Evolutionary conservation across 2,113 vertebrate genomes (phyloP).

Genomic region (Rana temporaria): DNA sequence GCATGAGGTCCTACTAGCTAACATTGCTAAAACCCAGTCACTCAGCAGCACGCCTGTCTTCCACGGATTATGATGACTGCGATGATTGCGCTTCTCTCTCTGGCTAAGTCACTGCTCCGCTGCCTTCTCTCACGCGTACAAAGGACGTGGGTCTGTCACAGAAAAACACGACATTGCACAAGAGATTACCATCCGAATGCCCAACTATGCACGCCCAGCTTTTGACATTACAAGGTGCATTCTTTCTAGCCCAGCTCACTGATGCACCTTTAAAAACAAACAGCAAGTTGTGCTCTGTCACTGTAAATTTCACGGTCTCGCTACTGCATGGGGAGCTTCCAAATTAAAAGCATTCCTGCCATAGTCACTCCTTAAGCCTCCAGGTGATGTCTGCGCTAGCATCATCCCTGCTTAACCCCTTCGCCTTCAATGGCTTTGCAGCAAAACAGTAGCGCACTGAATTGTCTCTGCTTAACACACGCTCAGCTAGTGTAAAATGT

Average conservation of each 20-base stretch:
- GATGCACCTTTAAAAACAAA: not conserved
- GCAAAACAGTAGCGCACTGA: not conserved
- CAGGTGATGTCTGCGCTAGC: constrained; percentile 19
- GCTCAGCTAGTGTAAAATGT: too few relatives aligned
- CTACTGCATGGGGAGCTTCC: not conserved
- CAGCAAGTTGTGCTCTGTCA: constrained; percentile 2
- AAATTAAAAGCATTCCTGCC: constrained; percentile 20
- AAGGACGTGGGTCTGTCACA: not conserved
- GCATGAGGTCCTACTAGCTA: constrained; percentile 9
- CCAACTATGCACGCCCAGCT: constrained; percentile 1
- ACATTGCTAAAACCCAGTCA: not conserved
- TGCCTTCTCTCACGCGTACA: not conserved
- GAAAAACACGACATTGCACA: constrained; percentile 24
- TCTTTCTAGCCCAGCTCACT: not conserved
- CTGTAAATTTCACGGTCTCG: constrained; percentile 4
- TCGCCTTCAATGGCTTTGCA: not conserved
- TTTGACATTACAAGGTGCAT: constrained; percentile 2
- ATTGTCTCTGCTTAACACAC: too few relatives aligned
- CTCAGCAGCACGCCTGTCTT: constrained; percentile 8
- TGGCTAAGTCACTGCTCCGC: constrained; percentile 12
- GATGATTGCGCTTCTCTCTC: not conserved
- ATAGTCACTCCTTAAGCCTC: constrained; percentile 20
- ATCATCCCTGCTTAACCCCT: constrained; percentile 28
- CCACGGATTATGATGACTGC: not conserved
- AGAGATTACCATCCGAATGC: constrained; percentile 35